Evolutionary conservation across 2,797 vertebrate genomes (phyloP), one percentile per base, ranked within the genome.

Genomic region (Catostomus latipinnis): DNA sequence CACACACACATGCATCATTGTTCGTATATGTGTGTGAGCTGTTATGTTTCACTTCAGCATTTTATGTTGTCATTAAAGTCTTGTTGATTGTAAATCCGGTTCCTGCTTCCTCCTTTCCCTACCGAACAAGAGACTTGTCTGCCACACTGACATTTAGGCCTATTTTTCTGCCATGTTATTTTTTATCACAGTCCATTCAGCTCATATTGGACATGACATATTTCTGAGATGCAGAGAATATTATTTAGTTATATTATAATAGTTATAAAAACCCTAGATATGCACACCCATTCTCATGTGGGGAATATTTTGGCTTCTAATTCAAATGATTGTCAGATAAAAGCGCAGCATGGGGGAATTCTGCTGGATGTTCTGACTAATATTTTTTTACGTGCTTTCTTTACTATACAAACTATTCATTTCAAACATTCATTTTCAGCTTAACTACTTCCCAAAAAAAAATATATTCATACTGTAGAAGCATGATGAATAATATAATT

Each of bases 241-340:
- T 22, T 22, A 22, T 22, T 22, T 22, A 22, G 22, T 22, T 22
- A 22, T 22, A 22, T 22, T 22, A 22, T 22, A 43, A 46, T 16
- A 45, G 22, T 53, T 43, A 56, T 43, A 79, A 43, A 72, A 65
- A 49, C 60, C 43, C 12, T 34, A 34, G 52, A 66, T 58, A 58
- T 80, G 43, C 12, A 66, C 65, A 58, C 6, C 48, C 50, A 54
- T 1, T 4, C 18, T 76, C 52, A 72, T n/a, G 2, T 4, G 0
- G 57, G 52, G 43, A 65, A 54, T 12, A 9, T 68, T 77, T 77
- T 13, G 5, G 54, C 53, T 16, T 77, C 46, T 58, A 69, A 69
- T 69, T 69, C 56, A 61, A 77, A 69, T 65, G 34, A 79, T 58
- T 9, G 50, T 65, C 52, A 49, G 68, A 79, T 71, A 71, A 79